Evolutionary conservation across 2,888 invertebrate species (phyloP).

Genomic region (Lamellibrachia satsuma): DNA sequence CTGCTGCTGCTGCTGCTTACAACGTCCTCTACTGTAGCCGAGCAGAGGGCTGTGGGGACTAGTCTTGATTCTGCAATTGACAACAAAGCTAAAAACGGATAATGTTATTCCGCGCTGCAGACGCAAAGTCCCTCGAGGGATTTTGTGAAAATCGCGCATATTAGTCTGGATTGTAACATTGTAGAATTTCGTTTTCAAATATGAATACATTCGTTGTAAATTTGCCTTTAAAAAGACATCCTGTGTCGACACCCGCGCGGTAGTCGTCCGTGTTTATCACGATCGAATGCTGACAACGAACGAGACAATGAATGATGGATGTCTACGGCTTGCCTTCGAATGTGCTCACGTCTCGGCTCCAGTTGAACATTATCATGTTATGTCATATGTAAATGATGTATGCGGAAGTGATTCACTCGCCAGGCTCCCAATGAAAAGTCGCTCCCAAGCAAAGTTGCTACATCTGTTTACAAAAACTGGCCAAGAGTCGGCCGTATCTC

Average conservation of each 20-base stretch:
- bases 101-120: neutral
- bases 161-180: neutral
- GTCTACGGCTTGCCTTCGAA: neutral
- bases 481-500: neutral
- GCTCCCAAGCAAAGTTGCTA: neutral
- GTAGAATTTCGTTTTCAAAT: neutral
- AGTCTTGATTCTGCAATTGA: neutral
- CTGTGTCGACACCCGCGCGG: neutral
- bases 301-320: neutral
- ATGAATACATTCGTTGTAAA: neutral
- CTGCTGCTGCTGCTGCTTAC: neutral
- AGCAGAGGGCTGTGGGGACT: neutral
- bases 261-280: neutral
- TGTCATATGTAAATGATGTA: neutral
- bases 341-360: too few relatives aligned
- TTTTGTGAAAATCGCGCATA: neutral
- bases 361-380: neutral
- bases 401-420: neutral
- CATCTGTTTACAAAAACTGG: neutral
- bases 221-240: neutral
- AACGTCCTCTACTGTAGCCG: neutral
- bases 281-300: neutral
- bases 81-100: neutral
- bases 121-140: neutral
- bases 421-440: neutral